phyloP scores from a whole-genome alignment of 2,797 vertebrate genomes.

The Sorex maritimensis region DNA sequence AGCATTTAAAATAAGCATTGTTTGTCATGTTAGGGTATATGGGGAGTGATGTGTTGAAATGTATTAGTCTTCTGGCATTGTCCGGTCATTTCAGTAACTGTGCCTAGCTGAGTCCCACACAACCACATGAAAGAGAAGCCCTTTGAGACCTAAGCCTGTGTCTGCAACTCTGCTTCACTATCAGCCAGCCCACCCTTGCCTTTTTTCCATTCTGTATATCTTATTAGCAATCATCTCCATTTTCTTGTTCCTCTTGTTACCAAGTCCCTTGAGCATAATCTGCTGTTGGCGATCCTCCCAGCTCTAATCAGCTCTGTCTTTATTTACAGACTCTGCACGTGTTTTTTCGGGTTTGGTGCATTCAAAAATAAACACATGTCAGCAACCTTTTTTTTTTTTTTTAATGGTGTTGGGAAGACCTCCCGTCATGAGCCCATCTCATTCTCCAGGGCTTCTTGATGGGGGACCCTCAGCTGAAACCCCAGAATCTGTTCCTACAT shows the following conservation, averaged over 20 bases:
- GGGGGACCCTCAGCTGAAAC: background rate
- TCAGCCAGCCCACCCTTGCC: background rate
- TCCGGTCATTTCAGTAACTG: slow-evolving; percentile 5
- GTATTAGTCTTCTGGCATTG: background rate
- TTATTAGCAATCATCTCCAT: background rate
- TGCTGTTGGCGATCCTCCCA: slow-evolving; percentile 6
- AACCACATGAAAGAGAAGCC: background rate
- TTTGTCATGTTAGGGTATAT: background rate
- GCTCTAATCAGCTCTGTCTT: slow-evolving; percentile 19
- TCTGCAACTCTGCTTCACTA: background rate
- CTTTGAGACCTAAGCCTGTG: background rate
- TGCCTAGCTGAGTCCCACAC: background rate
- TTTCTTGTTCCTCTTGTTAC: slow-evolving; percentile 19
- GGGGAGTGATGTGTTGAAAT: background rate
- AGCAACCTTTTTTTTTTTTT: background rate
- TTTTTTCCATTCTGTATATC: background rate
- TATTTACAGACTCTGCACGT: background rate
- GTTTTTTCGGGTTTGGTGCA: background rate
- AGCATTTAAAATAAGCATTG: slow-evolving; percentile 27
- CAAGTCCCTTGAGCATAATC: slow-evolving; percentile 21
- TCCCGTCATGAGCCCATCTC: background rate
- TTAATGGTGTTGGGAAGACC: background rate
- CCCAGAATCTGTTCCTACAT: background rate
- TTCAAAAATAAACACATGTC: background rate
- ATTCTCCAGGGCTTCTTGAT: slow-evolving; percentile 1